Evolutionary conservation across 2,113 vertebrate species (phyloP), one percentile per base, ranked within the genome.

Genomic region (Alethe castanea): DNA sequence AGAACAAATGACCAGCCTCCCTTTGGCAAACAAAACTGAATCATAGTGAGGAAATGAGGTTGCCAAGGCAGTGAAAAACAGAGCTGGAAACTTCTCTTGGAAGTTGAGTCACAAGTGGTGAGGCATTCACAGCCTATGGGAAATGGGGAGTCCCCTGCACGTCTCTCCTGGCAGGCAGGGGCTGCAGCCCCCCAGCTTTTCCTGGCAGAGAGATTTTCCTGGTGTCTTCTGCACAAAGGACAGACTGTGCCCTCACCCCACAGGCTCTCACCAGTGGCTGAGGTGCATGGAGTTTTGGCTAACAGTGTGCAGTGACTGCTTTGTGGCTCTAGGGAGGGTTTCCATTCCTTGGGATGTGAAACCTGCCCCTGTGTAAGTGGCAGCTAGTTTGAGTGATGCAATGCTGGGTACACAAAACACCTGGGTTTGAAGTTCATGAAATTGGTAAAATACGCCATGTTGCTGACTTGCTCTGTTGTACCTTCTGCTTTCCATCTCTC

Each of bases 61-160:
- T 97, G 94, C 96, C 95, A 96, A 92, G 96, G 94, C 90, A 96
- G 92, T 97, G 90, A 77, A 92, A 85, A 92, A 44, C 90, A 73
- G 86, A 88, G 90, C 88, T 86, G 44, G 71, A 95, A 95, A 93
- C 95, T 93, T 96, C 87, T 81, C 78, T 81, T 73, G 35, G 1
- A 57, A 94, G 90, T 88, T 74, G 65, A 76, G 79, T 83, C 50
- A 18, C 88, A 88, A 92, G 92, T 82, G 53, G 67, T 0, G 8
- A 85, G 86, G 85, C 94, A 94, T 94, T 96, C 62, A 88, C 14
- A 86, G 92, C 62, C 66, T 50, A 56, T 94, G 95, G 94, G 92
- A 94, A 88, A 61, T 52, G 66, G 36, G 19, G 81, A 91, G 57
- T 12, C 77, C 69, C 22, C 10, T 42, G 83, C 77, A 18, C 8